Evolutionary conservation across 2,113 vertebrate genomes (phyloP).

Genomic region (Todiramphus chloris): DNA sequence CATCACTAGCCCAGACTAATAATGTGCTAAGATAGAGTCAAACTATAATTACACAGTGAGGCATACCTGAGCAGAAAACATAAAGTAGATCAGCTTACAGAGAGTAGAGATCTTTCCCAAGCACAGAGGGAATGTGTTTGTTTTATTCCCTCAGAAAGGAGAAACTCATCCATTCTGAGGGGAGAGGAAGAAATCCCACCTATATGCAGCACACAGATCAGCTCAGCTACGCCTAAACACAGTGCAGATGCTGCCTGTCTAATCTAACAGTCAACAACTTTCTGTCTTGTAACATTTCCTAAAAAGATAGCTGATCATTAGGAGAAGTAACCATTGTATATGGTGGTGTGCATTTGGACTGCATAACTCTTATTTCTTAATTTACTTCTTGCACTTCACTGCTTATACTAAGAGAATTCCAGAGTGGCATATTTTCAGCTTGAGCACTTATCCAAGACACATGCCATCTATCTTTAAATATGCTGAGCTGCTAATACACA

Average conservation of each 20-base stretch:
- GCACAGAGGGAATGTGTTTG: background rate
- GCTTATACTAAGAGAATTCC: background rate
- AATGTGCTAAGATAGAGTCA: accelerated
- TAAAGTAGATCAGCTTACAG: background rate
- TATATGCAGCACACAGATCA: background rate
- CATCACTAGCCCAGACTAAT: background rate
- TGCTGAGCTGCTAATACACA: background rate
- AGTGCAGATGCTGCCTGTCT: background rate
- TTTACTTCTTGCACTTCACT: background rate
- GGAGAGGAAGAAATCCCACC: background rate
- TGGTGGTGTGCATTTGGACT: background rate
- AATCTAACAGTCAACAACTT: background rate
- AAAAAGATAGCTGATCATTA: background rate
- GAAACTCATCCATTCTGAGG: background rate
- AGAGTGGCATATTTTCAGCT: background rate
- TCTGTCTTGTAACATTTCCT: background rate
- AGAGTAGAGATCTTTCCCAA: background rate
- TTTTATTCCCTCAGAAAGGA: background rate
- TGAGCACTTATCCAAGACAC: background rate
- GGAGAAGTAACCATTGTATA: background rate
- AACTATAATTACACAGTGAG: background rate
- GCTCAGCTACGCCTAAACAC: background rate
- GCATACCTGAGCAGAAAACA: background rate
- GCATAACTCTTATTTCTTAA: background rate
- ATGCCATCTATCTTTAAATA: background rate